phyloP scores from a whole-genome alignment of 2,888 invertebrate genomes.

The Tipula lateralis region DNA sequence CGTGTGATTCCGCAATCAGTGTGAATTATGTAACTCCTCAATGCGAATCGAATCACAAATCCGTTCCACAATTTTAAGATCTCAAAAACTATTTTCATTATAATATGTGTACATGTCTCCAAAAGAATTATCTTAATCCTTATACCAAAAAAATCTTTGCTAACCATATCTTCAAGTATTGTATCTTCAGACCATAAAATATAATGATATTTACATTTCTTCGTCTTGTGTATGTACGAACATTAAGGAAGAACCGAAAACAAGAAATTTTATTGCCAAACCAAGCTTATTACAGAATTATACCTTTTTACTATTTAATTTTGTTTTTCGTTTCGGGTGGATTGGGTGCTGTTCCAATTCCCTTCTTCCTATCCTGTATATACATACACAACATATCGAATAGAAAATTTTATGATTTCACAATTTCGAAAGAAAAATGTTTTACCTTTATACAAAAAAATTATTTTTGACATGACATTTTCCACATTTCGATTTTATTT shows the following conservation, averaged over 20 bases:
- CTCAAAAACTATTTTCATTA: background rate
- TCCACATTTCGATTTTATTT: background rate
- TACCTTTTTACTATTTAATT: background rate
- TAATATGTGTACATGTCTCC: background rate
- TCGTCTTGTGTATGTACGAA: background rate
- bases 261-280: conserved; percentile 7
- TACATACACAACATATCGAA: background rate
- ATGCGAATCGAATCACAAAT: too few relatives aligned
- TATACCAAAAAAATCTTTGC: background rate
- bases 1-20: too few relatives aligned
- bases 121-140: background rate
- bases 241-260: background rate
- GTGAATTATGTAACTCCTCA: too few relatives aligned
- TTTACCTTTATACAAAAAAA: background rate
- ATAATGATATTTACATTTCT: background rate
- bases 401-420: background rate
- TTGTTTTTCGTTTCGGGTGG: background rate
- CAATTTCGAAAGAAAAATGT: background rate
- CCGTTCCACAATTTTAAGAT: too few relatives aligned
- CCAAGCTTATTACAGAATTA: background rate
- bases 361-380: background rate
- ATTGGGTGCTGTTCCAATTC: background rate
- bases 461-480: background rate
- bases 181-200: background rate
- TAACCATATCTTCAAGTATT: background rate